Evolutionary conservation across 2,888 invertebrate species (phyloP), one percentile per base, ranked within the genome.

Genomic region (Nysson spinosus): DNA sequence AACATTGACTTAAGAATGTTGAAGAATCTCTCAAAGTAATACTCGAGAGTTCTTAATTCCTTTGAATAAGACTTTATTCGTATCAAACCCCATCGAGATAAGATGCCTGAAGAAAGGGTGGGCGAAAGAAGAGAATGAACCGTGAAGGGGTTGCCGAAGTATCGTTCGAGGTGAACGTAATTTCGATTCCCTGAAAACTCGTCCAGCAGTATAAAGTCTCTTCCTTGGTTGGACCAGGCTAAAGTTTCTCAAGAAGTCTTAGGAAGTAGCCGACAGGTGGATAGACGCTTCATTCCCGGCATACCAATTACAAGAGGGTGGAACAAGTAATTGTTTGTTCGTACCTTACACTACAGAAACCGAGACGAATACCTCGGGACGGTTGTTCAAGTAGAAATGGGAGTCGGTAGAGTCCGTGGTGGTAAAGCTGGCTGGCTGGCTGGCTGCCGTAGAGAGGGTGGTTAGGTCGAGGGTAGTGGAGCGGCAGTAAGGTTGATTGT

Each of bases 401-500:
- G n/a, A n/a, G n/a, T n/a, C n/a, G n/a, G n/a, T n/a, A n/a, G n/a
- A n/a, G n/a, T n/a, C n/a, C n/a, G n/a, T n/a, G n/a, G n/a, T n/a
- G n/a, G n/a, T n/a, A n/a, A n/a, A n/a, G n/a, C n/a, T n/a, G n/a
- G n/a, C n/a, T n/a, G n/a, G n/a, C n/a, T n/a, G n/a, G 44, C 11
- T 32, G 61, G 7, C 26, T 28, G 12, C 12, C 34, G 17, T 32
- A 26, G 20, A 47, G 52, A 56, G 69, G 66, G 54, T 70, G 69
- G 74, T 71, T 72, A 62, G 75, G 75, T 66, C 16, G 62, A 63
- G 60, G 61, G 74, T 68, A 77, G 75, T 70, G 63, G 73, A 72
- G 75, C 77, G 72, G 77, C 75, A 71, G 81, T 78, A 78, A 80
- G 83, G 83, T 85, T 84, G 85, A 85, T 84, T 84, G 84, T 84